These are phyloP conservation scores for Blastobasis adustella DNA, from an alignment of 2,888 invertebrate genomes.

Conservation along the genomic window DNA sequence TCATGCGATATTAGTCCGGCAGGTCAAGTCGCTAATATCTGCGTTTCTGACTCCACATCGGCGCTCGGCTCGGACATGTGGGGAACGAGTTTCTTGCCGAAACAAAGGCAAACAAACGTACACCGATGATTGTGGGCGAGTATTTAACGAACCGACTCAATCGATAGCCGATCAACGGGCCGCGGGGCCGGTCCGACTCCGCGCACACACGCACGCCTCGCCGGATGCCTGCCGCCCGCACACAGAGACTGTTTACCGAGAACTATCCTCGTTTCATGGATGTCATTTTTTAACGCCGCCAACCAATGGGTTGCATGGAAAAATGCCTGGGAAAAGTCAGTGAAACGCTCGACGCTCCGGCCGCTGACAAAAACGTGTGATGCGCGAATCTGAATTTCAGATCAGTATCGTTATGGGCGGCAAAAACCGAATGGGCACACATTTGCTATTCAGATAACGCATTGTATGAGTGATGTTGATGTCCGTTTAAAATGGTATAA, in stretches of 20 bases:
- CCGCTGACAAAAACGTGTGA: slow-evolving; percentile 12
- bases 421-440: neutral
- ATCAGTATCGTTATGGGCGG: neutral
- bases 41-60: too few species aligned
- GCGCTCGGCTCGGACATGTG: too few species aligned
- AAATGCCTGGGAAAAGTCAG: slow-evolving; percentile 10
- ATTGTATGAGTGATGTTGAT: neutral
- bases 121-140: slow-evolving; percentile 32
- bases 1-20: too few species aligned
- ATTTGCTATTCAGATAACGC: neutral
- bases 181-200: slow-evolving; percentile 35
- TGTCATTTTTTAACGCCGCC: slow-evolving; percentile 3
- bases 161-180: slow-evolving; percentile 52
- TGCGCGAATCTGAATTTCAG: slow-evolving; percentile 9
- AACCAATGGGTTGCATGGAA: slow-evolving; percentile 9
- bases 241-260: slow-evolving; percentile 20
- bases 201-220: slow-evolving; percentile 14
- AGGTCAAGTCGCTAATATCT: too few species aligned
- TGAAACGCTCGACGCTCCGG: slow-evolving; percentile 6
- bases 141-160: slow-evolving; percentile 42
- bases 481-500: neutral
- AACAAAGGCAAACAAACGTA: slow-evolving; percentile 19
- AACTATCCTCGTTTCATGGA: slow-evolving; percentile 13
- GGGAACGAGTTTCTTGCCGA: too few species aligned
- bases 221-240: slow-evolving; percentile 49